Percentiles rank a stretch among this genome's conserved stretches.
These are phyloP conservation scores for Hycleus phaleratus DNA, from an alignment of 1,140 invertebrate genomes.

Conservation along the genomic window DNA sequence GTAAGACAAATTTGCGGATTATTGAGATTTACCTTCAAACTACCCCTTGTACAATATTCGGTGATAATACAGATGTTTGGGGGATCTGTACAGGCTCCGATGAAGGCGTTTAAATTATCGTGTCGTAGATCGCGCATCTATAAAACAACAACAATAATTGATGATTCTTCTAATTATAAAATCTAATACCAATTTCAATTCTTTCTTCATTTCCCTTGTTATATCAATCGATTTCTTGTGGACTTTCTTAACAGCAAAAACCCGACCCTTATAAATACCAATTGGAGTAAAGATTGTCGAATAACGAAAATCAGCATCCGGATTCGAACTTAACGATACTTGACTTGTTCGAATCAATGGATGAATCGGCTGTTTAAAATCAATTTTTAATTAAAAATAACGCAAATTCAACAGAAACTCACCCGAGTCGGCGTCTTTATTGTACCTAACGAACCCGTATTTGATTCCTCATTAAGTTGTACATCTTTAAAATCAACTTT, in stretches of 20 bases:
- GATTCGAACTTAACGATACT: constrained; percentile 78
- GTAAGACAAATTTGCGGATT: background rate
- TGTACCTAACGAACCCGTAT: constrained; percentile 28
- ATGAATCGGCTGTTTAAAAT: constrained; percentile 33
- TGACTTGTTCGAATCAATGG: constrained; percentile 71
- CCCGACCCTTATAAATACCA: constrained; percentile 79
- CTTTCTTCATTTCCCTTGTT: constrained; percentile 86
- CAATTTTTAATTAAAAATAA: background rate
- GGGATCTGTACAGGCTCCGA: constrained; percentile 87
- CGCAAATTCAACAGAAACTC: background rate
- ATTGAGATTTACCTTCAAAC: constrained; percentile 59
- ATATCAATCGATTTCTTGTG: constrained; percentile 83
- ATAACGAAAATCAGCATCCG: constrained; percentile 75
- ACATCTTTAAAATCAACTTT: constrained; percentile 91
- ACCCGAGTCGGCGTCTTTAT: constrained; percentile 41
- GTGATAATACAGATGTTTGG: constrained; percentile 83
- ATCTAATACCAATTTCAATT: constrained; percentile 78
- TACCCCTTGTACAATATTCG: constrained; percentile 85
- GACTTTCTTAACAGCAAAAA: constrained; percentile 80
- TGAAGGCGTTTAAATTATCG: constrained; percentile 87
- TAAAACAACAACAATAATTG: constrained; percentile 22
- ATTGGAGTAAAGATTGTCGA: constrained; percentile 82
- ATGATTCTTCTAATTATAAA: background rate
- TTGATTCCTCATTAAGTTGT: constrained; percentile 51
- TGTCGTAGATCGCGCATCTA: constrained; percentile 84